phyloP scores from a whole-genome alignment of 2,113 vertebrate species.

The Sinocyclocheilus grahami region DNA sequence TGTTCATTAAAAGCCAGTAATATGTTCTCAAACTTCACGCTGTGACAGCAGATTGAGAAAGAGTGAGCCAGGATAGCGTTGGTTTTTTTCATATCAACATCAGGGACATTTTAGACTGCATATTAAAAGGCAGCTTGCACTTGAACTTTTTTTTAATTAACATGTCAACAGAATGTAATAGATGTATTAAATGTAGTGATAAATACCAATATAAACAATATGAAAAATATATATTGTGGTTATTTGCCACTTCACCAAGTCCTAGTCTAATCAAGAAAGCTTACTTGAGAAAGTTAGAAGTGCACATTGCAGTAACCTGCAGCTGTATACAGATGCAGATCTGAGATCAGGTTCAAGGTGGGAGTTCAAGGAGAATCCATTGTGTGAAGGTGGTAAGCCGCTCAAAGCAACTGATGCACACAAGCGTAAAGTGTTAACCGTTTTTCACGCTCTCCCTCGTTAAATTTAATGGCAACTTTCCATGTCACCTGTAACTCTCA shows the following conservation, averaged over 20 bases:
- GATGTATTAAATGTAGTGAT: not conserved
- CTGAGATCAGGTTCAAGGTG: constrained; percentile 19
- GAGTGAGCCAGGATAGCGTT: not conserved
- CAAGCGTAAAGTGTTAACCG: constrained; percentile 53
- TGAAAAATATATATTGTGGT: not conserved
- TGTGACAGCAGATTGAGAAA: not conserved
- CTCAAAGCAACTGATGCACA: constrained; percentile 51
- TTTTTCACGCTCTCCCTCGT: constrained; percentile 52
- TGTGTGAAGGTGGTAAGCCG: constrained; percentile 40
- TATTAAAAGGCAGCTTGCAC: not conserved
- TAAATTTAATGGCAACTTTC: constrained; percentile 55
- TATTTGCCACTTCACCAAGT: not conserved
- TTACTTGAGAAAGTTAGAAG: not conserved
- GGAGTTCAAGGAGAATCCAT: constrained; percentile 4
- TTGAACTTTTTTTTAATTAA: too few relatives aligned
- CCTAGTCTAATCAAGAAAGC: not conserved
- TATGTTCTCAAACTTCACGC: not conserved
- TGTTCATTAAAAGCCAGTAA: not conserved
- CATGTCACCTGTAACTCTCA: constrained; percentile 49
- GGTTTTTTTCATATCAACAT: not conserved
- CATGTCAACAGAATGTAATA: not conserved
- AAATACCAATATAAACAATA: not conserved
- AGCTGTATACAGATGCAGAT: not conserved
- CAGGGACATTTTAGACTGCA: not conserved
- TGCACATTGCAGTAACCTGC: not conserved